Conservation (phyloP, 30 jellyfish, hydroid and myxozoan species). For the Haliclystus octoradiatus region DNA sequence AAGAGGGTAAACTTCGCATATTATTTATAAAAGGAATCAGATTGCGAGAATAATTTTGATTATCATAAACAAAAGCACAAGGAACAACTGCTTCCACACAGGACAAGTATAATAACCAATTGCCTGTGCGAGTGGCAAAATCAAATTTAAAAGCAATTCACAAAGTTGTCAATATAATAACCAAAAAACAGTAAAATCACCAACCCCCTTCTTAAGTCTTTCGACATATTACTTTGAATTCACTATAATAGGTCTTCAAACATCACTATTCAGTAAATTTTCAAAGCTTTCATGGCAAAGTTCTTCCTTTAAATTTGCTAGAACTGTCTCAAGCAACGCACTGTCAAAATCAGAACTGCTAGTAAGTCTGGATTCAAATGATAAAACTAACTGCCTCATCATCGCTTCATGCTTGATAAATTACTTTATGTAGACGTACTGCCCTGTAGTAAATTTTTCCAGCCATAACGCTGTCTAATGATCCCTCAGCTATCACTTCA, state of each 20-base stretch:
- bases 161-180: constrained; percentile 8
- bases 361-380: too few relatives aligned
- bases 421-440: constrained; percentile 24
- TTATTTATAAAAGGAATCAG: constrained; percentile 9
- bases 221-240: too few relatives aligned
- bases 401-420: constrained; percentile 35
- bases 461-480: constrained; percentile 26
- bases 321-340: too few relatives aligned
- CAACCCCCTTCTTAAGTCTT: background rate
- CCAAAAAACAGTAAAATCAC: constrained; percentile 21
- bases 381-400: too few relatives aligned
- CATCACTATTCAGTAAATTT: too few relatives aligned
- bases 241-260: too few relatives aligned
- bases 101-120: constrained; percentile 19
- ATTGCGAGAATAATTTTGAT: constrained; percentile 30
- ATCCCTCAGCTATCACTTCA: constrained; percentile 43
- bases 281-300: too few relatives aligned
- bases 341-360: too few relatives aligned
- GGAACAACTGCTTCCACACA: constrained; percentile 12
- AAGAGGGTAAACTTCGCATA: constrained; percentile 9
- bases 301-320: too few relatives aligned
- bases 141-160: constrained; percentile 4
- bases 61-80: constrained; percentile 29
- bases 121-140: constrained; percentile 24
- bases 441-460: constrained; percentile 40